Conservation (phyloP, 1,140 invertebrate genomes). For the Brachionus rubens region DNA sequence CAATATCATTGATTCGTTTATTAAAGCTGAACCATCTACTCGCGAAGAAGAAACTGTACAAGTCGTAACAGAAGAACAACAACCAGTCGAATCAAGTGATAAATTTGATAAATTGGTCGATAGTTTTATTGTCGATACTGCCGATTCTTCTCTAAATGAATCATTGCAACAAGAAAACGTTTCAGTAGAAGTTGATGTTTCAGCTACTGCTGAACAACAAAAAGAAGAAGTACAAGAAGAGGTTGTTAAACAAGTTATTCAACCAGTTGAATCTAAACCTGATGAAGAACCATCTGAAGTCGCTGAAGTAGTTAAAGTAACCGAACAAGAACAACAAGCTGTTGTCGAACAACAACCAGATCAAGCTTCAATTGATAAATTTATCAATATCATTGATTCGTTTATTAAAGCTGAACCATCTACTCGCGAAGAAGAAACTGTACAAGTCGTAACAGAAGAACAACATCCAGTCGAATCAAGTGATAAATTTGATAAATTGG, state of each 20-base stretch:
- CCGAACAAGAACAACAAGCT: neutral
- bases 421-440: constrained; percentile 15
- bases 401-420: neutral
- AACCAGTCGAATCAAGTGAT: no score
- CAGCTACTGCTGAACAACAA: neutral
- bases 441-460: no score
- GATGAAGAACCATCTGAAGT: neutral
- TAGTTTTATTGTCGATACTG: neutral
- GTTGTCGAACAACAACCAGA: neutral
- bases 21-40: no score
- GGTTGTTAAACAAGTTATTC: neutral
- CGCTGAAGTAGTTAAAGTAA: no score
- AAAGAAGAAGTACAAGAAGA: neutral
- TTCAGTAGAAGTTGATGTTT: neutral
- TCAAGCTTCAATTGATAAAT: neutral
- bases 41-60: no score
- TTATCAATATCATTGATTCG: no score
- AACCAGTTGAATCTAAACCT: neutral
- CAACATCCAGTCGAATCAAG: no score
- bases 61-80: no score
- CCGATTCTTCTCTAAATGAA: no score
- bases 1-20: no score
- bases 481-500: no score
- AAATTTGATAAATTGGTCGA: neutral
- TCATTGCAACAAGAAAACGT: neutral